A percentile compares a stretch with the other conserved stretches of the same genome.
These are phyloP conservation scores for Tetramorium bicarinatum DNA, from an alignment of 2,888 invertebrate species.

Conservation along the genomic window DNA sequence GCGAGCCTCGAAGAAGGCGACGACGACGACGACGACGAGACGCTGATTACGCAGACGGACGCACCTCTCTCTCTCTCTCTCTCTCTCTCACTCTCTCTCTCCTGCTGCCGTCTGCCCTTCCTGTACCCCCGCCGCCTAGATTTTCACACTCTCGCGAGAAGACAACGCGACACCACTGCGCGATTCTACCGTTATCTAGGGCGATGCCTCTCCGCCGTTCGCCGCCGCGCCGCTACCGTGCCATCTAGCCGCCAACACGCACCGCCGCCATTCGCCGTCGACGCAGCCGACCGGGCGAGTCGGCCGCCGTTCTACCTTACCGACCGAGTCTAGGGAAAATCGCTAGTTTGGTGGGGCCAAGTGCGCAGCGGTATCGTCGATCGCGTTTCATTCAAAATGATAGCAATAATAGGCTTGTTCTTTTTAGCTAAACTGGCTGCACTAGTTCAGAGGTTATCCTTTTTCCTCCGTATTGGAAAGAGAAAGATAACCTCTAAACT, in stretches of 20 bases:
- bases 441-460: too few relatives aligned
- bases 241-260: conserved; percentile 68
- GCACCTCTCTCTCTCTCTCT: conserved; percentile 44
- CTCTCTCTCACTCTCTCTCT: neutral
- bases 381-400: too few relatives aligned
- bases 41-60: conserved; percentile 48
- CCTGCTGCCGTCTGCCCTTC: conserved; percentile 19
- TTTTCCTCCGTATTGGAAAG: too few relatives aligned
- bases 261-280: conserved; percentile 25
- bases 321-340: neutral
- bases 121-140: conserved; percentile 54
- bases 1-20: conserved; percentile 28
- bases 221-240: conserved; percentile 74
- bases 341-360: neutral
- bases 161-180: conserved; percentile 79
- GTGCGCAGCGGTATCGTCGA: too few relatives aligned
- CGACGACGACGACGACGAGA: conserved; percentile 7
- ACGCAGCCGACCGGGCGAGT: neutral
- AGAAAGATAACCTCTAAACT: too few relatives aligned
- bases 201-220: conserved; percentile 83
- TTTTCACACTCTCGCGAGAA: conserved; percentile 69
- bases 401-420: too few relatives aligned
- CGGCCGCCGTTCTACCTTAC: neutral
- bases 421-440: too few relatives aligned
- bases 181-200: conserved; percentile 85